phyloP scores from a whole-genome alignment of 2,888 invertebrate species.

The Chesias legatella region DNA sequence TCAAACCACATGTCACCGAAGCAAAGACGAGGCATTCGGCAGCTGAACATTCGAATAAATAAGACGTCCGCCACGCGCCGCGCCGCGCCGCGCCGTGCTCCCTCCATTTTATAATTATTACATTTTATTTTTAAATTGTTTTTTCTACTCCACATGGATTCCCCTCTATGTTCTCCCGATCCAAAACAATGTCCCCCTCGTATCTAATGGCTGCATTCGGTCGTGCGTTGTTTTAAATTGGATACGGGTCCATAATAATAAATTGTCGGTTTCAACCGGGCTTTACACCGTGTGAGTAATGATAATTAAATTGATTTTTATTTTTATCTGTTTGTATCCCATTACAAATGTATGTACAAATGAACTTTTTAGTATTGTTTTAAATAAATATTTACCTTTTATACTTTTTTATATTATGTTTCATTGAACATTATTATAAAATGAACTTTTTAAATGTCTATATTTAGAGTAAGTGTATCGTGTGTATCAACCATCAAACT shows the following conservation, averaged over 20 bases:
- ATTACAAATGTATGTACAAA: constrained; percentile 14
- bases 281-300: constrained; percentile 70
- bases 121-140: constrained; percentile 81
- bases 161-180: constrained; percentile 65
- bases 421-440: no score
- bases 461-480: no score
- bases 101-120: constrained; percentile 77
- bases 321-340: constrained; percentile 50
- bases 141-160: constrained; percentile 74
- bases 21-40: constrained; percentile 58
- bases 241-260: constrained; percentile 80
- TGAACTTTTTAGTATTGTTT: no score
- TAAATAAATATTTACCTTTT: no score
- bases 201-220: constrained; percentile 66
- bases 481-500: no score
- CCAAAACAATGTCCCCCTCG: constrained; percentile 71
- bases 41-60: constrained; percentile 74
- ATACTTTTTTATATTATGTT: no score
- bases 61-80: constrained; percentile 73
- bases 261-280: constrained; percentile 76
- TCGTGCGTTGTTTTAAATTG: constrained; percentile 79
- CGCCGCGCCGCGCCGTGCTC: constrained; percentile 70
- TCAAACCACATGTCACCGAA: constrained; percentile 57
- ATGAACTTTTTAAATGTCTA: no score
- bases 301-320: constrained; percentile 75